These are phyloP conservation scores for Campylorhamphus procurvoides DNA, from an alignment of 2,113 vertebrate genomes.

Conservation along the genomic window DNA sequence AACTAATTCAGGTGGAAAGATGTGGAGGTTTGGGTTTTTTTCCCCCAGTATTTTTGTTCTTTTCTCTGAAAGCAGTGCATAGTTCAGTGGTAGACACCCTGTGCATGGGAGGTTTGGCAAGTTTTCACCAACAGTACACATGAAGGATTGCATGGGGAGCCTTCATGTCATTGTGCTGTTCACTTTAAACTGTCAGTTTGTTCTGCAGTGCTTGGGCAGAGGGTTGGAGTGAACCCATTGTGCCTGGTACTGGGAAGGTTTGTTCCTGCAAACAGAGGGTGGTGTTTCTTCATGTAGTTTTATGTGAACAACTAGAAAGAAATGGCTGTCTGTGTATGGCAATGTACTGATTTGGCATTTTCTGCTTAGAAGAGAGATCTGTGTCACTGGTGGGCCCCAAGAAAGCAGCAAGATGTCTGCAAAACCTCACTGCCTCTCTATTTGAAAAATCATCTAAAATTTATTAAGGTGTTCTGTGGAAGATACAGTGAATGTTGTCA, in stretches of 20 bases:
- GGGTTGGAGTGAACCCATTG: neutral
- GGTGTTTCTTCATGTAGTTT: neutral
- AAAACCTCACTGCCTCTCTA: neutral
- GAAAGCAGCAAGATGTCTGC: neutral
- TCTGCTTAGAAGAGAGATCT: neutral
- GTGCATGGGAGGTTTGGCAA: neutral
- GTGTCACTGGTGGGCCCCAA: neutral
- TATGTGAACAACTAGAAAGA: neutral
- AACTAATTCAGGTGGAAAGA: neutral
- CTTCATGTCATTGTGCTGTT: neutral
- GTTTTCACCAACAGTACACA: neutral
- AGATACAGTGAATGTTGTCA: neutral
- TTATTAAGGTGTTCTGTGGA: neutral
- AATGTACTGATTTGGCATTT: neutral
- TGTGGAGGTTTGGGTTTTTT: neutral
- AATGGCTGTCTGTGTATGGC: neutral
- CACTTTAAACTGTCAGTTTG: neutral
- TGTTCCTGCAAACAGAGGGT: neutral
- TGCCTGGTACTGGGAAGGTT: fast-evolving
- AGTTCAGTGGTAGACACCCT: neutral
- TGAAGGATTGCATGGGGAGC: neutral
- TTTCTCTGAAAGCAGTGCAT: neutral
- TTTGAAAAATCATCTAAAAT: neutral
- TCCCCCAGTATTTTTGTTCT: neutral
- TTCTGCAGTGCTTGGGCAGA: neutral